phyloP scores from a whole-genome alignment of 2,888 invertebrate genomes.

The Silvanus unidentatus region DNA sequence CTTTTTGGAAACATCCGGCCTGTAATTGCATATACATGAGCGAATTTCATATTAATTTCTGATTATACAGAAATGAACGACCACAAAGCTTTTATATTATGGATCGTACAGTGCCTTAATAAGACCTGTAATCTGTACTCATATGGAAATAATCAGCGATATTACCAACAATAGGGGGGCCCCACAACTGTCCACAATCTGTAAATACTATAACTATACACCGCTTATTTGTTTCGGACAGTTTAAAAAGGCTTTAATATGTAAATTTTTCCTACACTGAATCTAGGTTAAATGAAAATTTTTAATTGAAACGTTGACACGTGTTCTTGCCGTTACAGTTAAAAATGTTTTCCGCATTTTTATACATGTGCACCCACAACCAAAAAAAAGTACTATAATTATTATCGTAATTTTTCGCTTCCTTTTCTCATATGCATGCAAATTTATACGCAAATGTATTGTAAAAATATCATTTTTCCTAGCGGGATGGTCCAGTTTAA shows the following conservation, averaged over 20 bases:
- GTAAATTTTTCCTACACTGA: constrained; percentile 25
- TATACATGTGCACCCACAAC: neutral
- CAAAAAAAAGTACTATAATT: neutral
- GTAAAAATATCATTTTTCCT: too few species aligned
- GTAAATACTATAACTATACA: too few species aligned
- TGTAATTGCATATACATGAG: constrained; percentile 49
- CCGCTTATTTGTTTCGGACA: constrained; percentile 22
- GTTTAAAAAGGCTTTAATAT: constrained; percentile 22
- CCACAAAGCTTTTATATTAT: constrained; percentile 50
- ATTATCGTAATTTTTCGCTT: too few species aligned
- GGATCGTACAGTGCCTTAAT: constrained; percentile 42
- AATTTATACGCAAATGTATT: too few species aligned
- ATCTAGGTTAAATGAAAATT: constrained; percentile 25
- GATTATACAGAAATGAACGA: constrained; percentile 47
- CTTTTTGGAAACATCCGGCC: constrained; percentile 39
- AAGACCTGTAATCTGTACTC: constrained; percentile 48
- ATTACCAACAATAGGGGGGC: constrained; percentile 32
- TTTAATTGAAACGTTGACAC: constrained; percentile 23
- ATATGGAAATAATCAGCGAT: constrained; percentile 45
- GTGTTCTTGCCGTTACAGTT: constrained; percentile 11
- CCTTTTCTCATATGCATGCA: too few species aligned
- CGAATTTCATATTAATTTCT: constrained; percentile 50
- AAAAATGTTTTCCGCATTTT: constrained; percentile 7
- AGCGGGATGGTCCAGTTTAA: too few species aligned
- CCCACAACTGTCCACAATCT: constrained; percentile 18